A percentile compares a stretch with the other conserved stretches of the same genome.
phyloP scores from a whole-genome alignment of 2,888 invertebrate species.

The Chorisops tibialis region DNA sequence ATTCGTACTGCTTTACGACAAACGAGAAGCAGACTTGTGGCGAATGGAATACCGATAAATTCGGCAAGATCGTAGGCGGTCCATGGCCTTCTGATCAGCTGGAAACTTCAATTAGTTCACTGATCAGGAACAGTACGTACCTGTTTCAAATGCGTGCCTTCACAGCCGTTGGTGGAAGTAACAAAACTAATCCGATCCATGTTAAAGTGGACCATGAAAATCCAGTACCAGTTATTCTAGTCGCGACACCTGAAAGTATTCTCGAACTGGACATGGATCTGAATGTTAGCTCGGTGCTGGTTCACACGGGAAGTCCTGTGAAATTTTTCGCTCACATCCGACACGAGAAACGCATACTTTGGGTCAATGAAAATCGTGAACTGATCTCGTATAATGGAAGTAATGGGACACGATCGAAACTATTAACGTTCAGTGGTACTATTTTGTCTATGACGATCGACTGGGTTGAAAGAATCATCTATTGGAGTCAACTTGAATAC shows the following conservation, averaged over 20 bases:
- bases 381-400: conserved; percentile 43
- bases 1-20: conserved; percentile 31
- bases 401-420: conserved; percentile 50
- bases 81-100: not conserved
- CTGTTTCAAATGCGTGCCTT: conserved; percentile 73
- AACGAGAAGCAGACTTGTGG: conserved; percentile 41
- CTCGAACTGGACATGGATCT: conserved; percentile 74
- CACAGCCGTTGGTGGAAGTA: conserved; percentile 74
- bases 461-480: conserved; percentile 82
- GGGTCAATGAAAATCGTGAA: conserved; percentile 65
- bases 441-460: conserved; percentile 72
- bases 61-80: conserved; percentile 64
- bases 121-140: conserved; percentile 63
- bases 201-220: conserved; percentile 68
- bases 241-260: conserved; percentile 70
- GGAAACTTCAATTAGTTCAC: conserved; percentile 56
- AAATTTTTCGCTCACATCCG: conserved; percentile 66
- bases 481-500: conserved; percentile 68
- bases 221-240: conserved; percentile 74
- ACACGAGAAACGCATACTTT: conserved; percentile 71
- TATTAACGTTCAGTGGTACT: conserved; percentile 58
- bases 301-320: conserved; percentile 63
- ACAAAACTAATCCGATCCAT: conserved; percentile 62
- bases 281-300: conserved; percentile 59
- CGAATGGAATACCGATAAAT: not conserved